Evolutionary conservation across 2,113 vertebrate species (phyloP).

Genomic region (Poicephalus meyeri): DNA sequence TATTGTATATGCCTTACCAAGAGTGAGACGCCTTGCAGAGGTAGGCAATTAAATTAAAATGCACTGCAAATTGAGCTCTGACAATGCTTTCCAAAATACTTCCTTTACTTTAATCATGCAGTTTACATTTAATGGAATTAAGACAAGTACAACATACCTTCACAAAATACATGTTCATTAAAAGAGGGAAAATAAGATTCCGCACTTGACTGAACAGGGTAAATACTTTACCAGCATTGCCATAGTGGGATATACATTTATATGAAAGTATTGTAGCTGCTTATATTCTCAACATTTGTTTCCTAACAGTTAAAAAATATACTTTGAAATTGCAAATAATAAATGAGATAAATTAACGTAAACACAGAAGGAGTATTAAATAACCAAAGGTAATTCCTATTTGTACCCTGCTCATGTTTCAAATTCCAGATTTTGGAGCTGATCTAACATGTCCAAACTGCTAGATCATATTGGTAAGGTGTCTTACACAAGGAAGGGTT

Average conservation of each 20-base stretch:
- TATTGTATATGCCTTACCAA: accelerated
- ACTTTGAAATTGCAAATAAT: neutral
- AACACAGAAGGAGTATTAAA: neutral
- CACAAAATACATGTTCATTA: neutral
- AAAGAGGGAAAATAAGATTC: neutral
- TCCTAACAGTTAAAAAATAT: neutral
- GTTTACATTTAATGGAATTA: neutral
- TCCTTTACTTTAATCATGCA: neutral
- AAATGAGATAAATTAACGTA: neutral
- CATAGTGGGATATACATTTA: neutral
- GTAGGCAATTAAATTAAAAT: neutral
- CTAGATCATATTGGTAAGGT: neutral
- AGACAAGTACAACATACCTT: neutral
- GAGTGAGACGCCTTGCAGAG: neutral
- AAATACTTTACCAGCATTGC: neutral
- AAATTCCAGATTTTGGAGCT: neutral
- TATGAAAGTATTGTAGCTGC: neutral
- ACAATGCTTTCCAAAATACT: neutral
- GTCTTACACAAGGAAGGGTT: neutral
- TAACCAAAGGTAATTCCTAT: neutral
- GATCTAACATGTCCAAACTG: neutral
- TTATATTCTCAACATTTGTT: neutral
- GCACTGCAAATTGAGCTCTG: neutral
- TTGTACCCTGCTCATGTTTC: neutral
- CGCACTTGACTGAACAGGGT: neutral